These are phyloP conservation scores for Clarias pachynema DNA, from an alignment of 2,797 vertebrate species.

Conservation along the genomic window DNA sequence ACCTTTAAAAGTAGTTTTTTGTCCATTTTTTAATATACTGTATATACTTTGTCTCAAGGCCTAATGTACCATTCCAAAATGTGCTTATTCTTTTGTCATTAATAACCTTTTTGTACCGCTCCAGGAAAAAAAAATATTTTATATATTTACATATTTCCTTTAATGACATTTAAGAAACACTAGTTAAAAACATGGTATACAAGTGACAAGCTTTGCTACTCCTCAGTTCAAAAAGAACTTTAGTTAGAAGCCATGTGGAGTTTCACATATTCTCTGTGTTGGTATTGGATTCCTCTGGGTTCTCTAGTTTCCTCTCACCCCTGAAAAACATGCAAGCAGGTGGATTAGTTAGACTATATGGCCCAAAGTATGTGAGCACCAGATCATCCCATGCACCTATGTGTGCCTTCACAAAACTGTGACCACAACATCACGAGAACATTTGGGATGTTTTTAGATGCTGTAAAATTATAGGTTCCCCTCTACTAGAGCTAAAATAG, in stretches of 20 bases:
- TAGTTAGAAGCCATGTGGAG: not conserved
- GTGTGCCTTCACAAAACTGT: not conserved
- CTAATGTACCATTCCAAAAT: not conserved
- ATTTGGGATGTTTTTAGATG: not conserved
- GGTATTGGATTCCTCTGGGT: not conserved
- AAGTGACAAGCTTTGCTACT: not conserved
- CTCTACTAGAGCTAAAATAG: not conserved
- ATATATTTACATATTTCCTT: not conserved
- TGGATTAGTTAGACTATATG: not conserved
- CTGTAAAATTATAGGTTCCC: not conserved
- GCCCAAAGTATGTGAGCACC: not conserved
- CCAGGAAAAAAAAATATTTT: not conserved
- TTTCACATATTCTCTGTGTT: not conserved
- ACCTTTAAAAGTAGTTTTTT: not conserved
- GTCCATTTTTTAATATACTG: not conserved
- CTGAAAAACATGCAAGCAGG: not conserved
- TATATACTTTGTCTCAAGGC: too few relatives aligned
- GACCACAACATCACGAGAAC: not conserved
- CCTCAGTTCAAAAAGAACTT: not conserved
- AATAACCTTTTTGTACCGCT: not conserved
- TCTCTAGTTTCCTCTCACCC: not conserved
- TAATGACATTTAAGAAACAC: too few relatives aligned
- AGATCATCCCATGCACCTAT: not conserved
- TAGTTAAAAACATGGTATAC: not conserved
- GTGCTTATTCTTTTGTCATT: not conserved